Conservation (phyloP, 2,113 vertebrate species). For the Choloepus hoffmanni region DNA sequence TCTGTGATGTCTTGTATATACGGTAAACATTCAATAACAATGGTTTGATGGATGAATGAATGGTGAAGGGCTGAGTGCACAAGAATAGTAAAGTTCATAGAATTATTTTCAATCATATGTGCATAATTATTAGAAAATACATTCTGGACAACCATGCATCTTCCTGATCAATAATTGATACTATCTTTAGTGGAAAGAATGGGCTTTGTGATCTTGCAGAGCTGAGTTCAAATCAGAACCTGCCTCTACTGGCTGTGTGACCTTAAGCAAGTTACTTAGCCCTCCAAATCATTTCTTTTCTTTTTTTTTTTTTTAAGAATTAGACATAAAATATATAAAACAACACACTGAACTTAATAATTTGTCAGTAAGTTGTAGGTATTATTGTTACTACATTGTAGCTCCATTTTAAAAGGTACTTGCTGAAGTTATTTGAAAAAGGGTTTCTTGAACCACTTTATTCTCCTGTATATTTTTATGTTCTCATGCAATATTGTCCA, state of each 20-base stretch:
- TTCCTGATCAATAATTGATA: neutral
- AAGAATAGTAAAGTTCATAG: neutral
- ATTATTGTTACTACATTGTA: neutral
- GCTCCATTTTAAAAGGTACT: neutral
- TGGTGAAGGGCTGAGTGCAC: neutral
- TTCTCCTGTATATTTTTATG: neutral
- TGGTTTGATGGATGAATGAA: neutral
- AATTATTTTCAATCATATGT: neutral
- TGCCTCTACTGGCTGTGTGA: neutral
- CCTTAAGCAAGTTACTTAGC: neutral
- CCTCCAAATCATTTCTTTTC: neutral
- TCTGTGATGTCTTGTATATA: neutral
- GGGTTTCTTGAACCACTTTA: neutral
- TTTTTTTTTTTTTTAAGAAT: neutral
- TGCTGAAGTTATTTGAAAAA: constrained; percentile 1
- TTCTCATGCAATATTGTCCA: neutral
- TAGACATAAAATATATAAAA: neutral
- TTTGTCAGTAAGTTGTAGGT: neutral
- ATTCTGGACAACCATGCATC: neutral
- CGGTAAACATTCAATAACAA: neutral
- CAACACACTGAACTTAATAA: neutral
- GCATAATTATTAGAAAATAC: neutral
- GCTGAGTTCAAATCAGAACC: neutral
- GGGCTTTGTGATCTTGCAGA: neutral
- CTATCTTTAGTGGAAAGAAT: neutral